These are phyloP conservation scores for Cyphomyrmex costatus DNA, from an alignment of 1,140 invertebrate species.

Conservation along the genomic window DNA sequence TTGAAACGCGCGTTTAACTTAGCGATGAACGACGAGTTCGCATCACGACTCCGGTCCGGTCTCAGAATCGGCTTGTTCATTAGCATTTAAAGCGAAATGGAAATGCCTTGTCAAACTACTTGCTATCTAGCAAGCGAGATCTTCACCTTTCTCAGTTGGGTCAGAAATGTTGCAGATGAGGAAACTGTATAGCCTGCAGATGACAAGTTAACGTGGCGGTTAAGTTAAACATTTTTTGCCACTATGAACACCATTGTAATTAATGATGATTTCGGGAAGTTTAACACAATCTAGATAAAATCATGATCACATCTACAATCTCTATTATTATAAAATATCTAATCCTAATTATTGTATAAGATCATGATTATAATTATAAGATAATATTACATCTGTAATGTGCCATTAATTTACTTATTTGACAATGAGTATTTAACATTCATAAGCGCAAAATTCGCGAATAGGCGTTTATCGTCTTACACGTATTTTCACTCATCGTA, in stretches of 20 bases:
- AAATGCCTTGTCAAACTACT: conserved; percentile 52
- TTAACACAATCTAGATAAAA: too few species aligned
- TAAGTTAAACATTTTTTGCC: conserved; percentile 5
- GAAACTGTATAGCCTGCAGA: background rate
- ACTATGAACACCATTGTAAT: background rate
- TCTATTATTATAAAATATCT: too few species aligned
- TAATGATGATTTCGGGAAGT: background rate
- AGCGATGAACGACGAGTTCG: background rate
- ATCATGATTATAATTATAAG: too few species aligned
- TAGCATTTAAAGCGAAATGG: conserved; percentile 81
- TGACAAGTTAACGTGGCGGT: conserved; percentile 10
- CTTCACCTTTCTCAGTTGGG: conserved; percentile 28
- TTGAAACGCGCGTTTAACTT: conserved; percentile 21
- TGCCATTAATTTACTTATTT: background rate
- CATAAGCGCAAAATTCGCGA: background rate
- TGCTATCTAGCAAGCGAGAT: conserved; percentile 11
- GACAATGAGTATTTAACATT: background rate
- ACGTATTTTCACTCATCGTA: conserved; percentile 55
- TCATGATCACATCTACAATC: too few species aligned
- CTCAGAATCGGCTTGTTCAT: conserved; percentile 65
- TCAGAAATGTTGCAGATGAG: conserved; percentile 20
- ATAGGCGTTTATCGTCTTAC: background rate
- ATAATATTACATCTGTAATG: too few species aligned
- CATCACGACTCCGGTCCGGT: background rate
- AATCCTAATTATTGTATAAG: too few species aligned